These are phyloP conservation scores for Anagyrus pseudococci DNA, from an alignment of 2,888 invertebrate species.

Conservation along the genomic window DNA sequence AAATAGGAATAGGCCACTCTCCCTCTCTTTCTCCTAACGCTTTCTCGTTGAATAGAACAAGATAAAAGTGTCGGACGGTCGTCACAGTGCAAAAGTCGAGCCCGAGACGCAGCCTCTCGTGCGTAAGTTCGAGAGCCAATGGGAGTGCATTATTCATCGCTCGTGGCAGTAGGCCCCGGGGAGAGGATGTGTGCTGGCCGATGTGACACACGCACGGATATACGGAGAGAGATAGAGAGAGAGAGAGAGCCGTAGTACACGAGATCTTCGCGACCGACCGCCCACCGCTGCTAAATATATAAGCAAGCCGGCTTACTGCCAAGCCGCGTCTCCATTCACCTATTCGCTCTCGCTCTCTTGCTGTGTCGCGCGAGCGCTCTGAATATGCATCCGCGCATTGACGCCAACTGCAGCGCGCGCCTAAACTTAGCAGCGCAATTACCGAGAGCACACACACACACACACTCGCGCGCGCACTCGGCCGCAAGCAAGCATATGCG, in stretches of 20 bases:
- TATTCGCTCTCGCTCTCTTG: slow-evolving; percentile 41
- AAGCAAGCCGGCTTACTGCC: slow-evolving; percentile 59
- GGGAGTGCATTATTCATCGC: slow-evolving; percentile 61
- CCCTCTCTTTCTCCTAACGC: too few relatives aligned
- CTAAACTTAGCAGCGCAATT: slow-evolving; percentile 62
- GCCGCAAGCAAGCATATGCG: too few relatives aligned
- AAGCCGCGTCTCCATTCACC: slow-evolving; percentile 59
- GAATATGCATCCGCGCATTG: slow-evolving; percentile 62
- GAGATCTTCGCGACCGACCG: slow-evolving; percentile 58
- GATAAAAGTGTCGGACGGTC: too few relatives aligned
- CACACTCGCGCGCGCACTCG: too few relatives aligned
- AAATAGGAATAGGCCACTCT: too few relatives aligned
- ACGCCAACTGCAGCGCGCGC: slow-evolving; percentile 59
- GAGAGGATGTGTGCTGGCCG: slow-evolving; percentile 59
- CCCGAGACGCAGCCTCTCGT: too few relatives aligned
- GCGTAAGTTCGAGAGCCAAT: slow-evolving; percentile 42
- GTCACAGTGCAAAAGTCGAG: too few relatives aligned
- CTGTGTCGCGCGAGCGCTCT: slow-evolving; percentile 45
- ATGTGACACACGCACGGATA: too few relatives aligned
- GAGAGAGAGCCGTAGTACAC: too few relatives aligned
- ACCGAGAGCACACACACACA: slow-evolving; percentile 50
- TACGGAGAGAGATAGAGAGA: too few relatives aligned
- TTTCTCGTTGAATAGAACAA: too few relatives aligned
- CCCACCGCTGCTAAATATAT: slow-evolving; percentile 62
- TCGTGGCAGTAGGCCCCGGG: too few relatives aligned